These are phyloP conservation scores for Rhodophaea formosa DNA, from an alignment of 2,888 invertebrate species.

Conservation along the genomic window DNA sequence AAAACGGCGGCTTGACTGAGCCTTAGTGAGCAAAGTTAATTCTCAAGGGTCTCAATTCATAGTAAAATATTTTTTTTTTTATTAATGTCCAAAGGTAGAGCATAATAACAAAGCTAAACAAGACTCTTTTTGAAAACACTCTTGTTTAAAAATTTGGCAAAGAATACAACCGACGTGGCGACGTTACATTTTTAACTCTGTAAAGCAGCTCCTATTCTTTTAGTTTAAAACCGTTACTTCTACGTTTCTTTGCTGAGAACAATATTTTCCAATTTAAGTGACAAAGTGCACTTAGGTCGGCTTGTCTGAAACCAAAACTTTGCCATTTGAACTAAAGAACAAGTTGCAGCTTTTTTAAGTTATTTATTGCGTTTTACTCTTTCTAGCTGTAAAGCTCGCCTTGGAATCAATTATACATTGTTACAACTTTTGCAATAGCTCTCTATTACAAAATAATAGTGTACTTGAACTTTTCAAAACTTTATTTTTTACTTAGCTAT, in stretches of 20 bases:
- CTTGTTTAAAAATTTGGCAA: background rate
- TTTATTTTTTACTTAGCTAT: too few relatives aligned
- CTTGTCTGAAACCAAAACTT: constrained; percentile 77
- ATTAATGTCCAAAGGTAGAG: too few relatives aligned
- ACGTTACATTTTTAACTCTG: constrained; percentile 34
- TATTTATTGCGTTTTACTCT: constrained; percentile 36
- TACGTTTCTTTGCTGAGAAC: constrained; percentile 62
- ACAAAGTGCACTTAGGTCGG: constrained; percentile 79
- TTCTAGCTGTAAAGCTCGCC: constrained; percentile 12
- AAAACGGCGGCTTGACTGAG: too few relatives aligned
- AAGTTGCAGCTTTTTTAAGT: constrained; percentile 57
- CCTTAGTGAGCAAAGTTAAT: too few relatives aligned
- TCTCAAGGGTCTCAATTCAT: too few relatives aligned
- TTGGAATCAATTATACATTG: constrained; percentile 15
- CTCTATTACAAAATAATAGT: too few relatives aligned
- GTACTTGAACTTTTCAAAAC: too few relatives aligned
- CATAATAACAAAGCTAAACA: background rate
- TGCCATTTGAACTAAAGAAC: constrained; percentile 72
- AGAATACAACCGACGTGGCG: background rate
- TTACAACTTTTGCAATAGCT: background rate
- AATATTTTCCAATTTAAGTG: constrained; percentile 80
- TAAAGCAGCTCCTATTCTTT: constrained; percentile 49
- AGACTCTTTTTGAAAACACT: background rate
- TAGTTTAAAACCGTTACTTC: constrained; percentile 52
- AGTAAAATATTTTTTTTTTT: too few relatives aligned